Conservation (phyloP, 2,888 invertebrate genomes). For the Hydrotaea diabolus region DNA sequence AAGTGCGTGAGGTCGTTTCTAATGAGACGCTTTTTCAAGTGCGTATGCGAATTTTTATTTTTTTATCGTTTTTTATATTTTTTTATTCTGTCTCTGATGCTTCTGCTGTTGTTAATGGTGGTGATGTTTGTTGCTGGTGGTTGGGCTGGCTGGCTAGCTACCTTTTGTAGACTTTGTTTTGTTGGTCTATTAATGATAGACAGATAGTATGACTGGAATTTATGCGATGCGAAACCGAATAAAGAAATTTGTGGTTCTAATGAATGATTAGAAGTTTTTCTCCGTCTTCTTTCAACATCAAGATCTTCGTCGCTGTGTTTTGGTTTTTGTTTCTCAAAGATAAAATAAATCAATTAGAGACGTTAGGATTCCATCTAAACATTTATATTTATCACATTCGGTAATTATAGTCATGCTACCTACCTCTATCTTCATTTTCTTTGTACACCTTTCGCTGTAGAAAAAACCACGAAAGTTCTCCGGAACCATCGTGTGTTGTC, state of each 20-base stretch:
- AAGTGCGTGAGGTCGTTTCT: constrained; percentile 53
- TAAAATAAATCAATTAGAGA: constrained; percentile 35
- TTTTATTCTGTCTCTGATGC: background rate
- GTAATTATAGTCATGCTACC: constrained; percentile 24
- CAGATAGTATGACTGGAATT: background rate
- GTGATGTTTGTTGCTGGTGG: background rate
- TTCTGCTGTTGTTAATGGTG: background rate
- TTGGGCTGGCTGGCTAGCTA: background rate
- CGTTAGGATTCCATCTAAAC: constrained; percentile 25
- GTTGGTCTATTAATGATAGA: constrained; percentile 15
- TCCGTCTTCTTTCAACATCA: constrained; percentile 12
- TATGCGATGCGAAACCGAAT: constrained; percentile 4
- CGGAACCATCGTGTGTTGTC: background rate
- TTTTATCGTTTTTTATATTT: background rate
- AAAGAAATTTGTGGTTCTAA: constrained; percentile 32
- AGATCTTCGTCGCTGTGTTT: background rate
- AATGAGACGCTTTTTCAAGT: constrained; percentile 50
- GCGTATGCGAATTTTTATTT: constrained; percentile 29
- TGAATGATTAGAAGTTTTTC: constrained; percentile 42
- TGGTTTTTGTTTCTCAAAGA: constrained; percentile 8
- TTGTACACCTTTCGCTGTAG: background rate
- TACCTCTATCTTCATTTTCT: background rate
- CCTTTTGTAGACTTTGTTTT: background rate
- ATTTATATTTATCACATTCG: constrained; percentile 34
- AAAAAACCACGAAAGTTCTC: background rate